Evolutionary conservation across 2,113 vertebrate genomes (phyloP).

Genomic region (Actenoides lindsayi): DNA sequence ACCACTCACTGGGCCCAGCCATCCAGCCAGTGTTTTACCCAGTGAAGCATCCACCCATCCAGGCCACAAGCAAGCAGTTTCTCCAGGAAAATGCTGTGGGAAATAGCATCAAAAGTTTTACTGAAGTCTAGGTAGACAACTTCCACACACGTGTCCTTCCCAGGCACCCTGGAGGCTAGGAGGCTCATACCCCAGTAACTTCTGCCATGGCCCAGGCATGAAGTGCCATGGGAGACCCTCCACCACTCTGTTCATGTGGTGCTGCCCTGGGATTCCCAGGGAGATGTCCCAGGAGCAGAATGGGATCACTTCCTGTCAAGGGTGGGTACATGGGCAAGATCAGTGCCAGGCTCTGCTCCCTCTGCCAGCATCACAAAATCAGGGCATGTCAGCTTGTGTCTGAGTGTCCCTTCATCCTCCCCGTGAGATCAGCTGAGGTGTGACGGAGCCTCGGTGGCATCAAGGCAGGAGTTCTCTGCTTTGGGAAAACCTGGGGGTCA

Average conservation of each 20-base stretch:
- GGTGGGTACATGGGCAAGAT: rapidly evolving
- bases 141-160: neutral
- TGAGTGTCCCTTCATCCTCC: neutral
- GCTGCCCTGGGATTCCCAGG: neutral
- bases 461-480: neutral
- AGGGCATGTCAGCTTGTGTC: neutral
- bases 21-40: neutral
- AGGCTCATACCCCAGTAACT: neutral
- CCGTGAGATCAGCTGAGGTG: neutral
- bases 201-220: neutral
- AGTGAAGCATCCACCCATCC: no score
- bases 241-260: rapidly evolving
- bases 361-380: neutral
- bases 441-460: neutral
- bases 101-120: neutral
- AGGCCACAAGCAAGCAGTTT: neutral
- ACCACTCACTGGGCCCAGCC: neutral
- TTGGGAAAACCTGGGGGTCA: neutral
- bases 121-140: no score
- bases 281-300: neutral
- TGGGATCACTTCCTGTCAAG: neutral
- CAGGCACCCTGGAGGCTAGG: rapidly evolving
- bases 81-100: neutral
- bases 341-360: neutral
- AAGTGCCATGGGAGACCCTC: neutral